A percentile compares a stretch with the other conserved stretches of the same genome.
Evolutionary conservation across 2,113 vertebrate genomes (phyloP).

Genomic region (Catharus fuscescens): DNA sequence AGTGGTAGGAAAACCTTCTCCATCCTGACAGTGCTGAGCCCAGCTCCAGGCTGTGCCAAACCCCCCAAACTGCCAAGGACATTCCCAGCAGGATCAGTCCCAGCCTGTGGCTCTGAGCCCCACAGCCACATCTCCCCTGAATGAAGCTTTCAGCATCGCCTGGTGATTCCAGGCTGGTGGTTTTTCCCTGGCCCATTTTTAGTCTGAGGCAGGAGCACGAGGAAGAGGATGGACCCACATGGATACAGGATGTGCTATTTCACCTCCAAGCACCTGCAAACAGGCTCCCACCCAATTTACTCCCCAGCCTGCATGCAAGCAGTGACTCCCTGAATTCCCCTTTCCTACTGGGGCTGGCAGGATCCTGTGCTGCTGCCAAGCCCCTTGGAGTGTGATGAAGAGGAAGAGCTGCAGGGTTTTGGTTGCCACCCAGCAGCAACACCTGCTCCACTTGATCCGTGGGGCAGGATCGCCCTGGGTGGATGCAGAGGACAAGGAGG

Average conservation of each 20-base stretch:
- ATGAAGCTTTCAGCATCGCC: not conserved
- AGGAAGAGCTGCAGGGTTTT: not conserved
- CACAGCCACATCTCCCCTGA: accelerated
- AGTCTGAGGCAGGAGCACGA: not conserved
- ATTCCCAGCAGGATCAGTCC: not conserved
- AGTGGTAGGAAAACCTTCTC: not conserved
- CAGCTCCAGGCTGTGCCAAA: not conserved
- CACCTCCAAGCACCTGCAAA: not conserved
- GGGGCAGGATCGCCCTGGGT: not conserved
- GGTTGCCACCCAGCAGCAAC: not conserved
- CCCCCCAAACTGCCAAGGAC: not conserved
- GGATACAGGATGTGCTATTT: not conserved
- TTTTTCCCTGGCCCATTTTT: not conserved
- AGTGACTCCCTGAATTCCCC: not conserved
- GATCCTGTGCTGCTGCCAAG: not conserved
- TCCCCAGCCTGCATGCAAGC: not conserved
- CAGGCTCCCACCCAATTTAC: too few relatives aligned
- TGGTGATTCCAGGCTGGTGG: not conserved
- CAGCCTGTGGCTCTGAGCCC: not conserved
- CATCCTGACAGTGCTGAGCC: not conserved
- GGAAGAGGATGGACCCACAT: not conserved
- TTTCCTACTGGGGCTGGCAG: not conserved
- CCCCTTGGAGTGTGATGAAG: accelerated
- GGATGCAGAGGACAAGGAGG: not conserved
- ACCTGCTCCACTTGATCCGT: not conserved